Percentiles rank a stretch among this genome's conserved stretches.
Conservation (phyloP, 2,797 vertebrate species). For the Phoebastria nigripes region DNA sequence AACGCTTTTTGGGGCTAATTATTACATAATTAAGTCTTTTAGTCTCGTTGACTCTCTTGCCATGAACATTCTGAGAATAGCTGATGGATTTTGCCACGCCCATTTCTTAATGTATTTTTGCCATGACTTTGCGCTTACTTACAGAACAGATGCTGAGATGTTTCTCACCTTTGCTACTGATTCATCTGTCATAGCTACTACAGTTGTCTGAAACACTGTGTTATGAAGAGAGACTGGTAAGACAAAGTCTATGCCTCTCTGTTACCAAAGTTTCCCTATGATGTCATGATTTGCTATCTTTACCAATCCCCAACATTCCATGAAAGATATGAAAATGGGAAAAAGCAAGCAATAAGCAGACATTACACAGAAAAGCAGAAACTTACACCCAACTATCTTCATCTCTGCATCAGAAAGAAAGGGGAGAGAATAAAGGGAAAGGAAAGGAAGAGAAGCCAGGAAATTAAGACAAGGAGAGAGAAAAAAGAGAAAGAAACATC, state of each 20-base stretch:
- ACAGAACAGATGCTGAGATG: constrained; percentile 1
- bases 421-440: constrained; percentile 66
- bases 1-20: neutral
- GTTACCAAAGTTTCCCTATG: neutral
- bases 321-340: constrained; percentile 66
- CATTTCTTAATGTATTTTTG: neutral
- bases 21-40: neutral
- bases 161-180: neutral
- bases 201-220: constrained; percentile 15
- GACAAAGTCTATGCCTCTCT: neutral
- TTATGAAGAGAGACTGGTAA: constrained; percentile 27
- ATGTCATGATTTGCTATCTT: constrained; percentile 28
- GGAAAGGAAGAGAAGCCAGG: constrained; percentile 70
- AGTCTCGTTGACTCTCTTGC: neutral
- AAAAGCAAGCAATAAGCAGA: constrained; percentile 77
- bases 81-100: neutral
- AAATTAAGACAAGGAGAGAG: constrained; percentile 73
- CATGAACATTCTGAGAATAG: neutral
- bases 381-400: constrained; percentile 88
- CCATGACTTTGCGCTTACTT: neutral
- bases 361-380: constrained; percentile 73
- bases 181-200: neutral
- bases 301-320: constrained; percentile 67
- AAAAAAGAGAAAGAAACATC: constrained; percentile 73
- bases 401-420: constrained; percentile 82